Base-by-base conservation (phyloP, 2,888 invertebrate genomes). In the Smittia aterrima region DNA sequence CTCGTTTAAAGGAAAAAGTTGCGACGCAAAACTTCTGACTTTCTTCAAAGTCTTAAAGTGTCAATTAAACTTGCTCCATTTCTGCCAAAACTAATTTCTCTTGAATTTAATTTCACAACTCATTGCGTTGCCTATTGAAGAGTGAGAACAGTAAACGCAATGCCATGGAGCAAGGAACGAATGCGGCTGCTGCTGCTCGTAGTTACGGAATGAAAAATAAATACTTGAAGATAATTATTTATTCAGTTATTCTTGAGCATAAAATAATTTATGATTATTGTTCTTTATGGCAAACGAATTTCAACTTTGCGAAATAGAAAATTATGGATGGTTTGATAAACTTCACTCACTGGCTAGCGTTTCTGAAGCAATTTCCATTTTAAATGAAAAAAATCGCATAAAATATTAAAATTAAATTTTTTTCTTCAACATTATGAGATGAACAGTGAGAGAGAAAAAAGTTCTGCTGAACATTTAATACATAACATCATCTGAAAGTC, bases 221-320 rank as follows among this genome's bases (percentile, higher is more conserved):
- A 41, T 67, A 41, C 41, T 70, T 70, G 41, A 70, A 40, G 25
- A 41, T 54, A 70, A 70, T 70, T 70, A 70, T 41, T 24, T 70
- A 70, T 70, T 70, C 70, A 70, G 70, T 70, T 70, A 41, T 70
- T 70, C 41, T 25, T 27, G 70, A 70, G 24, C 25, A 70, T 70
- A 70, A 9, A 58, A 58, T 58, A 70, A 70, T 70, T 70, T 70
- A 70, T 70, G 70, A 70, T 70, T 70, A 70, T 70, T 70, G 70
- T 70, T 70, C 40, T 68, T 70, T 54, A 54, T 70, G 7, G 41
- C 27, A 41, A 67, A 41, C 27, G n/a, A 22, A 20, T 58, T 20
- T 58, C 20, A 18, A 58, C 16, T 64, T 64, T 64, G 27, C 20
- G 67, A n/a, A 38, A 70, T 70, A 47, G 70, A 70, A 40, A 53